These are phyloP conservation scores for Hartigia nigra DNA, from an alignment of 2,888 invertebrate genomes.

Conservation along the genomic window DNA sequence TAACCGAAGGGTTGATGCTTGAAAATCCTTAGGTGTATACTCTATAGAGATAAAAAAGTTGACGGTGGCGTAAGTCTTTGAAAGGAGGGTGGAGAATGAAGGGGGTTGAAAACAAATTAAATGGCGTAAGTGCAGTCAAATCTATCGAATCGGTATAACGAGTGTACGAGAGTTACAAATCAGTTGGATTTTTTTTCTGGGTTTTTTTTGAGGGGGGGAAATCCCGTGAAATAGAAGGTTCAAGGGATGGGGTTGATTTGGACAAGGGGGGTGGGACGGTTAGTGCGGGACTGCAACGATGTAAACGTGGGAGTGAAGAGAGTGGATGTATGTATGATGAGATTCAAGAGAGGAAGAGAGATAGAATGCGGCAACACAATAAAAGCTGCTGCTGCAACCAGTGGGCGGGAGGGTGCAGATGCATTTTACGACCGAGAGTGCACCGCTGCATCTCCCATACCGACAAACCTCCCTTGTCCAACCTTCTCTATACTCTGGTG, in stretches of 20 bases:
- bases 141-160: slow-evolving; percentile 64
- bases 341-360: slow-evolving; percentile 19
- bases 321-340: slow-evolving; percentile 15
- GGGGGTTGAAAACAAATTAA: slow-evolving; percentile 34
- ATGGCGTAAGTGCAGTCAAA: slow-evolving; percentile 55
- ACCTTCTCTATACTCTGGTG: slow-evolving; percentile 26
- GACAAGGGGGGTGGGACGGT: slow-evolving; percentile 18
- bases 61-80: not conserved
- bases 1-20: not conserved
- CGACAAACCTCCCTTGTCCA: slow-evolving; percentile 28
- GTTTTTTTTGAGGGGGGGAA: slow-evolving; percentile 29
- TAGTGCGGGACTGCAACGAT: slow-evolving; percentile 14
- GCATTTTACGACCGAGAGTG: slow-evolving; percentile 56
- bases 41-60: not conserved
- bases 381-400: slow-evolving; percentile 42
- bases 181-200: slow-evolving; percentile 46
- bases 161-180: slow-evolving; percentile 59
- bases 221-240: slow-evolving; percentile 16
- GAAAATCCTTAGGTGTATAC: not conserved
- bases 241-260: slow-evolving; percentile 4
- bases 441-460: slow-evolving; percentile 14
- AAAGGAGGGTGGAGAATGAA: not conserved
- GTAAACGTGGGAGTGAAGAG: slow-evolving; percentile 21
- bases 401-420: slow-evolving; percentile 39
- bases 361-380: slow-evolving; percentile 40